Conservation (phyloP, 2,797 vertebrate genomes). For the Poeciliopsis gracilis region DNA sequence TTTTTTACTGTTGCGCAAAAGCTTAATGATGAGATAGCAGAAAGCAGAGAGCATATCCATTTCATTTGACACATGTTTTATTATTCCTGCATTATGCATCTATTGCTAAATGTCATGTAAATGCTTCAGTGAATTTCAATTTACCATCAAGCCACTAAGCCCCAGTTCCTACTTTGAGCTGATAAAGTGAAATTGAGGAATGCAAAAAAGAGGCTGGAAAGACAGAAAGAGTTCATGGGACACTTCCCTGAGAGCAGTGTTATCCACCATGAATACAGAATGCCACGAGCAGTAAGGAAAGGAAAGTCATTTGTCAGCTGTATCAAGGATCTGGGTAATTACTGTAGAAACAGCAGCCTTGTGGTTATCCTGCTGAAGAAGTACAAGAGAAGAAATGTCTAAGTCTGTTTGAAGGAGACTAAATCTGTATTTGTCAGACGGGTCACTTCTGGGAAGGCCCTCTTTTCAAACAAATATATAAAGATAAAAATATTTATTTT, state of each 20-base stretch:
- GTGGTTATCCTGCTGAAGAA: constrained; percentile 60
- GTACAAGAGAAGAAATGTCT: constrained; percentile 49
- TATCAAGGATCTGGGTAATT: constrained; percentile 62
- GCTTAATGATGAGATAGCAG: constrained; percentile 53
- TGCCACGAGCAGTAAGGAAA: constrained; percentile 32
- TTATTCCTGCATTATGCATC: constrained; percentile 69
- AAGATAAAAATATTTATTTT: neutral
- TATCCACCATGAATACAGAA: constrained; percentile 60
- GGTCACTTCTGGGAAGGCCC: constrained; percentile 11
- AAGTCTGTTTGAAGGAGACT: constrained; percentile 27
- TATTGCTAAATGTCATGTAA: constrained; percentile 76
- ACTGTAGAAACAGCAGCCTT: constrained; percentile 56
- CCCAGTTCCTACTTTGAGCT: constrained; percentile 74
- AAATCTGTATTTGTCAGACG: constrained; percentile 17
- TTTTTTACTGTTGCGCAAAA: constrained; percentile 16
- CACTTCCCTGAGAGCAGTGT: constrained; percentile 45
- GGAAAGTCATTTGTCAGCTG: constrained; percentile 63
- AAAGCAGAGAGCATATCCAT: constrained; percentile 45
- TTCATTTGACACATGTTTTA: constrained; percentile 71
- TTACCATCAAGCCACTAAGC: constrained; percentile 69
- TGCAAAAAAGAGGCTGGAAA: constrained; percentile 42
- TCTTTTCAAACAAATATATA: neutral
- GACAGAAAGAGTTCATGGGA: constrained; percentile 45
- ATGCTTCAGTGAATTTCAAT: constrained; percentile 79
- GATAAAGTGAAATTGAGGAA: constrained; percentile 73